Percentiles rank a stretch among this genome's conserved stretches.
phyloP scores from a whole-genome alignment of 2,113 vertebrate genomes.

The Chlamydotis undulata region DNA sequence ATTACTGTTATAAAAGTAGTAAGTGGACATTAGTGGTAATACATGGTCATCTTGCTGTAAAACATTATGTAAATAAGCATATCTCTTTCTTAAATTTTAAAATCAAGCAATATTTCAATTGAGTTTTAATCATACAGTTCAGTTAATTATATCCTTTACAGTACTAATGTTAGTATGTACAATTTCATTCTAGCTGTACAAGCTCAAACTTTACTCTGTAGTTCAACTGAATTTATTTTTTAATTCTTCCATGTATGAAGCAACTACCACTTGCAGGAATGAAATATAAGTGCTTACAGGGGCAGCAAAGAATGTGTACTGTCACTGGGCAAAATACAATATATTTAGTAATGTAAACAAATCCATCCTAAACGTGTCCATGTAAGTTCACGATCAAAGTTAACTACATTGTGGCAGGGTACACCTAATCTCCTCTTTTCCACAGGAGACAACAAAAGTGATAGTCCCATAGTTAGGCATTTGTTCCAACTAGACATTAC shows the following conservation, averaged over 20 bases:
- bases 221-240: neutral
- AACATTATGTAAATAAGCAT: neutral
- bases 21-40: neutral
- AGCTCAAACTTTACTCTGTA: neutral
- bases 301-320: neutral
- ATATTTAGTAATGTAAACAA: neutral
- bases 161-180: neutral
- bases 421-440: neutral
- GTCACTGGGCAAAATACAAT: neutral
- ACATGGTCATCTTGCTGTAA: neutral
- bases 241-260: neutral
- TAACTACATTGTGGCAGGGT: neutral
- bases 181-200: neutral
- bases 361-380: neutral
- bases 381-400: neutral
- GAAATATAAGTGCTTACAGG: neutral
- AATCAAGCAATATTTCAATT: neutral
- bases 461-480: neutral
- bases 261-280: neutral
- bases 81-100: neutral
- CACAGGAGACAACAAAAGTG: neutral
- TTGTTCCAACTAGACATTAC: neutral
- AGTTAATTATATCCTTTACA: neutral
- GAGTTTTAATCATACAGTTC: neutral
- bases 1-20: neutral